These are phyloP conservation scores for Montipora cactus DNA, from an alignment of 64 coral and sea anemone species.

Conservation along the genomic window DNA sequence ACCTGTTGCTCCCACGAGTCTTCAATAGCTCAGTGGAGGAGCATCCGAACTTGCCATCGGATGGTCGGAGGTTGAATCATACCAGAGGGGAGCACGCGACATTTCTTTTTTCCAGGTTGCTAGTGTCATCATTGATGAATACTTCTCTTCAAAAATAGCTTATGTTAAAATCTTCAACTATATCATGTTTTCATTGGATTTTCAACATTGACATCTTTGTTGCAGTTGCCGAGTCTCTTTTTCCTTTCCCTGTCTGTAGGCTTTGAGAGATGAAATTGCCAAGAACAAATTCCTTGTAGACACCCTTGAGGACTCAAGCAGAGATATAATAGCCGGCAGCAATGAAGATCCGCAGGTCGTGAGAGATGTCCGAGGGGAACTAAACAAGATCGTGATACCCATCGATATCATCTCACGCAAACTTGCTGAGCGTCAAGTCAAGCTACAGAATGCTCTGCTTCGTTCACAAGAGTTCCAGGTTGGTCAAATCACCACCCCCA, in stretches of 20 bases:
- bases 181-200: no score
- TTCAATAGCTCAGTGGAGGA: no score
- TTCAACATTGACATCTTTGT: no score
- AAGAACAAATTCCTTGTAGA: slow-evolving; percentile 82
- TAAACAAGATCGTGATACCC: slow-evolving; percentile 83
- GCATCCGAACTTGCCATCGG: no score
- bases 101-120: no score
- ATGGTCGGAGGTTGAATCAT: no score
- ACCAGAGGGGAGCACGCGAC: no score
- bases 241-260: slow-evolving; percentile 27
- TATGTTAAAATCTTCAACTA: no score
- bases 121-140: no score
- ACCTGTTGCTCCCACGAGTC: no score
- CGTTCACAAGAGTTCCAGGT: slow-evolving; percentile 93
- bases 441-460: slow-evolving; percentile 84
- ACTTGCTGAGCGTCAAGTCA: slow-evolving; percentile 84
- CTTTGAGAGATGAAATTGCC: slow-evolving; percentile 76
- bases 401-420: slow-evolving; percentile 82
- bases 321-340: slow-evolving; percentile 80
- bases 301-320: slow-evolving; percentile 80
- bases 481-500: background rate
- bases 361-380: slow-evolving; percentile 82
- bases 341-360: slow-evolving; percentile 91
- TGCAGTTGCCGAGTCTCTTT: no score
- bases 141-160: no score